Conservation (phyloP, 1,140 invertebrate genomes). For the Lordiphosa clarofinis region DNA sequence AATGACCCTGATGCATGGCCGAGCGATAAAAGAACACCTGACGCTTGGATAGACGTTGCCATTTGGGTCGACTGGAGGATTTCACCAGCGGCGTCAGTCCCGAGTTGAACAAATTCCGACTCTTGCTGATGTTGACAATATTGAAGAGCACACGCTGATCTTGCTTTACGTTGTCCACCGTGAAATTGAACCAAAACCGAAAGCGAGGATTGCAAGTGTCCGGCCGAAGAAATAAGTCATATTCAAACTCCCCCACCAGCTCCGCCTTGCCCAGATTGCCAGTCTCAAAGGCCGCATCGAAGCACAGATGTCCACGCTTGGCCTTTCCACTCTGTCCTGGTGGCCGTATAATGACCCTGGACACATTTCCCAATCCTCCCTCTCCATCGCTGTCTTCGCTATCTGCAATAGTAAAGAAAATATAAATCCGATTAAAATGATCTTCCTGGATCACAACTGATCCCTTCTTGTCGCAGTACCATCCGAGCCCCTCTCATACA, state of each 20-base stretch:
- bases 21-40: constrained; percentile 97
- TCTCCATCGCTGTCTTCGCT: constrained; percentile 97
- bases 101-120: constrained; percentile 91
- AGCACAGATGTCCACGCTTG: constrained; percentile 93
- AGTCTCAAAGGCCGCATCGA: constrained; percentile 98
- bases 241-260: constrained; percentile 95
- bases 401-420: constrained; percentile 82
- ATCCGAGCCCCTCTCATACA: constrained; percentile 83
- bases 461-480: constrained; percentile 65
- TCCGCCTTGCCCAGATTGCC: constrained; percentile 98
- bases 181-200: constrained; percentile 98
- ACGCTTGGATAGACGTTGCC: constrained; percentile 91
- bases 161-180: constrained; percentile 95
- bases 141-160: constrained; percentile 98
- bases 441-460: neutral
- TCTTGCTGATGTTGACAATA: constrained; percentile 97
- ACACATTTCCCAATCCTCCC: constrained; percentile 96
- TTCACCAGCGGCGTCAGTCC: constrained; percentile 97
- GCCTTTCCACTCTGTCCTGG: constrained; percentile 94
- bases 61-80: constrained; percentile 93
- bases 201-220: constrained; percentile 97
- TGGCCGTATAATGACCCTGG: constrained; percentile 93
- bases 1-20: constrained; percentile 92
- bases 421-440: constrained; percentile 5
- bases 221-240: constrained; percentile 97